phyloP scores from a whole-genome alignment of 2,888 invertebrate species.

The Zaprionus obscuricornis region DNA sequence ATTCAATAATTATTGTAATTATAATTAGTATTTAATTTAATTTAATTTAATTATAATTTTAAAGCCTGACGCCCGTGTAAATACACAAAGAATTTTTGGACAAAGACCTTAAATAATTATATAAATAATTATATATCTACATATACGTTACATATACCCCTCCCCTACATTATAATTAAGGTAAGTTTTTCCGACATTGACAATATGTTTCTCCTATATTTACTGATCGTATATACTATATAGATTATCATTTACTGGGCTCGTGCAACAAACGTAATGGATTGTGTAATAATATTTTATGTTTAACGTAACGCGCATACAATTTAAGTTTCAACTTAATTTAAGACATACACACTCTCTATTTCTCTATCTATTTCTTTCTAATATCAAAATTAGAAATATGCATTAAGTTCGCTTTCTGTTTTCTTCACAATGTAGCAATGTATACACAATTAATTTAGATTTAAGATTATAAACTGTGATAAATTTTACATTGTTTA shows the following conservation, averaged over 20 bases:
- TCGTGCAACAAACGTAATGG: conserved; percentile 64
- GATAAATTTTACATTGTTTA: conserved; percentile 78
- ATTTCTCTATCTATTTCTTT: too few species aligned
- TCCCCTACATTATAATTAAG: conserved; percentile 34
- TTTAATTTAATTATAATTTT: background rate
- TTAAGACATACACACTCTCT: too few species aligned
- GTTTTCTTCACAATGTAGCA: conserved; percentile 40
- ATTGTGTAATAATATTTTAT: conserved; percentile 67
- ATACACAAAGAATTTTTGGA: conserved; percentile 1
- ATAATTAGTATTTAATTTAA: background rate
- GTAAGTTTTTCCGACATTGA: too few species aligned
- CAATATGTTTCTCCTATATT: too few species aligned
- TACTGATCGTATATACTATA: background rate
- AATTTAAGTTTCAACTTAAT: too few species aligned
- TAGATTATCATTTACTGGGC: conserved; percentile 56
- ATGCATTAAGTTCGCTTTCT: conserved; percentile 36
- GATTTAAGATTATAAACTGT: conserved; percentile 73
- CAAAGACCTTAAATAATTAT: conserved; percentile 17
- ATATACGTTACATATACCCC: conserved; percentile 29
- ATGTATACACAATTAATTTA: conserved; percentile 45
- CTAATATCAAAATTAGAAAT: conserved; percentile 23
- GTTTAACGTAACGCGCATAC: conserved; percentile 38
- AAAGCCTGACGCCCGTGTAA: conserved; percentile 44
- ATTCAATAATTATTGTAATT: background rate
- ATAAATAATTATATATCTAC: background rate